phyloP scores from a whole-genome alignment of 2,797 vertebrate genomes.

The Carcharodon carcharias region DNA sequence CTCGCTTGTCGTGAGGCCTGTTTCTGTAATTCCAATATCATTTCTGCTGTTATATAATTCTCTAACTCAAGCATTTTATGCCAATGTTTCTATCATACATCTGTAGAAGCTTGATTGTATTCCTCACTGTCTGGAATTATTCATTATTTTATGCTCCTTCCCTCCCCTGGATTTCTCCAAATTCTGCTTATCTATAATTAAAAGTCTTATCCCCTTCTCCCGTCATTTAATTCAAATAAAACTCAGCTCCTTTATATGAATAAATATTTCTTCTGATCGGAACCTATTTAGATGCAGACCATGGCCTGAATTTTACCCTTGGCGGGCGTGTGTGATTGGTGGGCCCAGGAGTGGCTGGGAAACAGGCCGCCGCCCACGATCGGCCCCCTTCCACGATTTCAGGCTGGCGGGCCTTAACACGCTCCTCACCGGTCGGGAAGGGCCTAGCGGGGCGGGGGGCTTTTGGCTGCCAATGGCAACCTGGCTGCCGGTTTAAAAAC shows the following conservation, averaged over 20 bases:
- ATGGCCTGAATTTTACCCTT: too few relatives aligned
- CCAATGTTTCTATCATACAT: not conserved
- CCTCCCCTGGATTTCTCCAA: not conserved
- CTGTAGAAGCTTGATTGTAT: not conserved
- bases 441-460: too few relatives aligned
- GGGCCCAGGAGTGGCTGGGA: too few relatives aligned
- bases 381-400: too few relatives aligned
- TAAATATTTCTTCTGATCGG: not conserved
- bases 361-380: too few relatives aligned
- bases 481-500: too few relatives aligned
- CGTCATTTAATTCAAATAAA: not conserved
- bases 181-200: constrained; percentile 28
- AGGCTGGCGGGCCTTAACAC: too few relatives aligned
- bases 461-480: too few relatives aligned
- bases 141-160: not conserved
- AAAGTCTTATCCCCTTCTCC: not conserved
- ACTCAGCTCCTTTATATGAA: not conserved
- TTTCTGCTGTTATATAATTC: not conserved
- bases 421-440: too few relatives aligned
- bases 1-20: not conserved
- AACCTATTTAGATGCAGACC: not conserved
- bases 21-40: not conserved
- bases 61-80: not conserved
- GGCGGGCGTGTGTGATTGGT: too few relatives aligned
- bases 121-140: not conserved